Conservation (phyloP, 1,140 invertebrate species). For the Subanguina moxae region DNA sequence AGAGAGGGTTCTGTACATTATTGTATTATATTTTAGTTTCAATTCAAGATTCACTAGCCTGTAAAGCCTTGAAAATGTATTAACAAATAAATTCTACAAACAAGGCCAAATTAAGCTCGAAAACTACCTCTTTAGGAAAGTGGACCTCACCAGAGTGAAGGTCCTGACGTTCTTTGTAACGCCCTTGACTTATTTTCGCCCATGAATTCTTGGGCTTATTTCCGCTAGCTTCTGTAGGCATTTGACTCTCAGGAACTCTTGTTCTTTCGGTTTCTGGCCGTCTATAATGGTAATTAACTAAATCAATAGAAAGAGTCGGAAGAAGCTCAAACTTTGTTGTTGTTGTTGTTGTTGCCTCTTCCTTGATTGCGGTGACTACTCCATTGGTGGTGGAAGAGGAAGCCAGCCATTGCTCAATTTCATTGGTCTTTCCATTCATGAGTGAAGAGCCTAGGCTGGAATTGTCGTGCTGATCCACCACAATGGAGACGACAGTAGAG, state of each 20-base stretch:
- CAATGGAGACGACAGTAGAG: no score
- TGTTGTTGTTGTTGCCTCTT: neutral
- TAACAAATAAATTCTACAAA: no score
- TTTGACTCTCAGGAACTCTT: neutral
- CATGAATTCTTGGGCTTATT: neutral
- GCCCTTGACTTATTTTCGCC: neutral
- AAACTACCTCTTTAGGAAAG: constrained; percentile 1
- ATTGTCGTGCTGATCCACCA: no score
- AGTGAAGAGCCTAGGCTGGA: neutral
- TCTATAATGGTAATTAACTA: neutral
- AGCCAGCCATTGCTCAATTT: neutral
- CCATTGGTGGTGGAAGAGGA: neutral
- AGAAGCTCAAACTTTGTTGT: neutral
- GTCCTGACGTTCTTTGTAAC: neutral
- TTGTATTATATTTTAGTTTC: no score
- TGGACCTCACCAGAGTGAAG: constrained; percentile 9
- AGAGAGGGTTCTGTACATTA: no score
- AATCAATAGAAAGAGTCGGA: neutral
- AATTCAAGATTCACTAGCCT: no score
- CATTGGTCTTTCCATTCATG: neutral
- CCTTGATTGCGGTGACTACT: no score
- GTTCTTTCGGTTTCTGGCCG: neutral
- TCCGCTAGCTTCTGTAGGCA: neutral
- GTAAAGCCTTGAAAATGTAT: no score
- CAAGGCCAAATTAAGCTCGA: neutral